These are phyloP conservation scores for Clunio marinus DNA, from an alignment of 2,888 invertebrate genomes.

Conservation along the genomic window DNA sequence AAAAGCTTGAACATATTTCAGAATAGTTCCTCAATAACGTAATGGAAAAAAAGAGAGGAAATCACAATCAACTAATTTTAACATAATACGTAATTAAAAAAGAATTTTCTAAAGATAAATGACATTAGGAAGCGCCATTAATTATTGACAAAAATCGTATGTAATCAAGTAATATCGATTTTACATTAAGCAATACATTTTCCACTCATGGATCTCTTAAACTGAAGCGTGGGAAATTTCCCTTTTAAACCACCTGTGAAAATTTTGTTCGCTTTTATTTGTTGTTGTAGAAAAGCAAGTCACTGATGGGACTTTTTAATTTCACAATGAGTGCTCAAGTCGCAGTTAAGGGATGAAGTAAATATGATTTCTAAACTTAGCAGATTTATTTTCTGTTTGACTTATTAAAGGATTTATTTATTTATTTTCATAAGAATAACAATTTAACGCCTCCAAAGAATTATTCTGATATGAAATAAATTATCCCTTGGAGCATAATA, in stretches of 20 bases:
- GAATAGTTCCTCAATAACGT: too few relatives aligned
- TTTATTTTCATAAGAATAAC: too few relatives aligned
- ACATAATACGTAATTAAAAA: slow-evolving; percentile 30
- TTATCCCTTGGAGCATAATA: too few relatives aligned
- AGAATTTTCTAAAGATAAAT: slow-evolving; percentile 21
- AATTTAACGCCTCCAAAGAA: not conserved
- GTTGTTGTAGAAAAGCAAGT: slow-evolving; percentile 33
- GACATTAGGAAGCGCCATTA: slow-evolving; percentile 26
- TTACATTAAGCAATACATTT: slow-evolving; percentile 26
- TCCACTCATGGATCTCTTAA: slow-evolving; percentile 25
- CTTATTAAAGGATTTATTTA: too few relatives aligned
- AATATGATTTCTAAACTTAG: too few relatives aligned
- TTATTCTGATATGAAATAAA: too few relatives aligned
- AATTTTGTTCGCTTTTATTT: not conserved
- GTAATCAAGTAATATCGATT: slow-evolving; percentile 33
- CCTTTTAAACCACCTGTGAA: slow-evolving; percentile 27
- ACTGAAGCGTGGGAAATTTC: slow-evolving; percentile 35
- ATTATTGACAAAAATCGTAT: slow-evolving; percentile 23
- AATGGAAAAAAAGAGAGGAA: not conserved
- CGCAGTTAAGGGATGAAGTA: not conserved
- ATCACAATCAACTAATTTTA: not conserved
- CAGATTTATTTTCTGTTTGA: too few relatives aligned
- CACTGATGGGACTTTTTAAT: slow-evolving; percentile 35
- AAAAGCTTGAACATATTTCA: too few relatives aligned
- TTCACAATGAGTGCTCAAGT: not conserved